Base-by-base conservation (phyloP, 2,888 invertebrate species). In the Ichneumoninae sp. region DNA sequence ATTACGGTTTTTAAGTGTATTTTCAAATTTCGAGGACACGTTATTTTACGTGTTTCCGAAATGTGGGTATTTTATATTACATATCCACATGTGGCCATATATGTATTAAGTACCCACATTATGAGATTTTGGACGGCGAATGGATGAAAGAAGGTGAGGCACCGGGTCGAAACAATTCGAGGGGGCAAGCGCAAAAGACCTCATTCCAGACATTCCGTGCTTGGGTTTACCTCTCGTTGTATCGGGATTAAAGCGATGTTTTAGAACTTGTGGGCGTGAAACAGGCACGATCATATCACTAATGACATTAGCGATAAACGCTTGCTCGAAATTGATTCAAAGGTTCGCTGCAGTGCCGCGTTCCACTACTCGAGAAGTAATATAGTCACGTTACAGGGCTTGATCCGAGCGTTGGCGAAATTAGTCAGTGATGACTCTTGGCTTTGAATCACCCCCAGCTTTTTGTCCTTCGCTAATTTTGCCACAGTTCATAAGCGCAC, bases 221-320 rank as follows among this genome's bases (percentile, higher is more conserved):
- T 52, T 19, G 36, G 33, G 57, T 19, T n/a, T 16, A 30, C 44
- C 52, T 70, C 40, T 54, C 52, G 33, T 81, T 70, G 76, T 65
- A 70, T 65, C 7, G 47, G 66, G 76, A 77, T 82, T 77, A 66
- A 71, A 77, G 70, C 70, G 70, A 75, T 44, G 71, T 47, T 66
- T 76, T 60, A 77, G 66, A 47, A 36, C 71, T 65, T 19, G 50
- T 33, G 54, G 50, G 54, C 44, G 69, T 65, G 44, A 44, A 81
- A 70, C 65, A 65, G 68, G 65, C 40, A 54, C 60, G 82, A 82
- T 82, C 57, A 66, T 77, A 50, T 82, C 66, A 77, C 70, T 77
- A 71, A 82, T 77, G 54, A 71, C 65, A 71, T 77, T 71, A 71
- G 65, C 82, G 77, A 82, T 82, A 82, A 82, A 77, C 57, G 71